These are phyloP conservation scores for Marasmarcha lunaedactyla DNA, from an alignment of 2,888 invertebrate genomes.

Conservation along the genomic window DNA sequence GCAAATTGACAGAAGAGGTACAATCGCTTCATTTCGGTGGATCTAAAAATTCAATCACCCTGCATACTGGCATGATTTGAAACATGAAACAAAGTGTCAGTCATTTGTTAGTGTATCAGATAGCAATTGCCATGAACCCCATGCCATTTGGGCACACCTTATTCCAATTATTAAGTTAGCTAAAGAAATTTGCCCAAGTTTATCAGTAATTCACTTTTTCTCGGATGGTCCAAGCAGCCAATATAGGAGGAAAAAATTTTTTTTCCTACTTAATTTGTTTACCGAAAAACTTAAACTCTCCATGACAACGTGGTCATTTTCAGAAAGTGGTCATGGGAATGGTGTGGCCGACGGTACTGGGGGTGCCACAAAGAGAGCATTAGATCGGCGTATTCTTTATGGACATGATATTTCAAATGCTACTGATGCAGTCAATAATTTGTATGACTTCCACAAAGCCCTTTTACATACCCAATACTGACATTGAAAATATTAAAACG, in stretches of 20 bases:
- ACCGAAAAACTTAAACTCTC: constrained; percentile 12
- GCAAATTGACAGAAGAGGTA: constrained; percentile 16
- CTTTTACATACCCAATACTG: constrained; percentile 1
- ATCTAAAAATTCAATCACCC: constrained; percentile 15
- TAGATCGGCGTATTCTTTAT: constrained; percentile 17
- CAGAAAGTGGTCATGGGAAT: constrained; percentile 7
- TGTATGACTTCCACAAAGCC: constrained; percentile 4
- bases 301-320: constrained; percentile 19
- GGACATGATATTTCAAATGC: constrained; percentile 17
- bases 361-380: constrained; percentile 17
- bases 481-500: constrained; percentile 8
- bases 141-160: constrained; percentile 16
- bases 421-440: constrained; percentile 10
- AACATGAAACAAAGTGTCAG: constrained; percentile 11
- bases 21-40: constrained; percentile 20
- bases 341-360: constrained; percentile 19
- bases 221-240: constrained; percentile 20
- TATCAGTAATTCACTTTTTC: constrained; percentile 16
- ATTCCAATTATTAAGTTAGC: constrained; percentile 14
- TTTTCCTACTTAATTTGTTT: constrained; percentile 15
- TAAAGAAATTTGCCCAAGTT: constrained; percentile 11
- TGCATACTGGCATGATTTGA: constrained; percentile 18
- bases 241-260: constrained; percentile 20
- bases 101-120: constrained; percentile 17
- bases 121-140: constrained; percentile 14